Percentiles rank a stretch among this genome's conserved stretches.
These are phyloP conservation scores for Oenanthe oenanthe DNA, from an alignment of 2,113 vertebrate species.

Conservation along the genomic window DNA sequence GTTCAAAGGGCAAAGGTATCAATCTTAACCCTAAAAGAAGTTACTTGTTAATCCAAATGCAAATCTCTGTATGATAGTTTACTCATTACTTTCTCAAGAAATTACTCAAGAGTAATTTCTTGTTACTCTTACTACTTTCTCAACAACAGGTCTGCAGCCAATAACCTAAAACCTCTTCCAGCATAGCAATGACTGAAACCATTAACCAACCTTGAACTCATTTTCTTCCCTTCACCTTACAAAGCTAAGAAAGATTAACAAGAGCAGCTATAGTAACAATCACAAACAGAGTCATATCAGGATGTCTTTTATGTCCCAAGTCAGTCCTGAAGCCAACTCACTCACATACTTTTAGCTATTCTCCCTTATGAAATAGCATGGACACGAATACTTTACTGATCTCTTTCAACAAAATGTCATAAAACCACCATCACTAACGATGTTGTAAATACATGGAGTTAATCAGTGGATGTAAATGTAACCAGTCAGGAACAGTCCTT, in stretches of 20 bases:
- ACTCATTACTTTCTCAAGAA: neutral
- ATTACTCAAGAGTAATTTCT: neutral
- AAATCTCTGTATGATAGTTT: conserved; percentile 3
- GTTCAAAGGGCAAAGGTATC: conserved; percentile 53
- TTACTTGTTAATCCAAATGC: conserved; percentile 68
- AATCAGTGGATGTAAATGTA: neutral
- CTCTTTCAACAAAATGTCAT: neutral
- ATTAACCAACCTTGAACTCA: neutral
- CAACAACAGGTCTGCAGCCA: neutral
- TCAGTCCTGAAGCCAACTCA: neutral
- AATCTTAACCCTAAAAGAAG: neutral
- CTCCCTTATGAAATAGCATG: neutral
- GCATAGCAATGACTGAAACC: neutral
- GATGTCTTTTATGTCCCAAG: neutral
- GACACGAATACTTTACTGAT: neutral
- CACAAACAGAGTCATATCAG: neutral
- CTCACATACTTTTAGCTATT: neutral
- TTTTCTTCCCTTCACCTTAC: neutral
- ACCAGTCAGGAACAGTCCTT: neutral
- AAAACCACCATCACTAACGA: neutral
- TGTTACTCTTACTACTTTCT: neutral
- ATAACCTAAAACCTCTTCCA: neutral
- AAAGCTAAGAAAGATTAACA: neutral
- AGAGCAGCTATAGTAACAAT: neutral
- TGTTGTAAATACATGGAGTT: neutral